Conservation (phyloP, 2,797 vertebrate genomes). For the Myripristis jacobus region DNA sequence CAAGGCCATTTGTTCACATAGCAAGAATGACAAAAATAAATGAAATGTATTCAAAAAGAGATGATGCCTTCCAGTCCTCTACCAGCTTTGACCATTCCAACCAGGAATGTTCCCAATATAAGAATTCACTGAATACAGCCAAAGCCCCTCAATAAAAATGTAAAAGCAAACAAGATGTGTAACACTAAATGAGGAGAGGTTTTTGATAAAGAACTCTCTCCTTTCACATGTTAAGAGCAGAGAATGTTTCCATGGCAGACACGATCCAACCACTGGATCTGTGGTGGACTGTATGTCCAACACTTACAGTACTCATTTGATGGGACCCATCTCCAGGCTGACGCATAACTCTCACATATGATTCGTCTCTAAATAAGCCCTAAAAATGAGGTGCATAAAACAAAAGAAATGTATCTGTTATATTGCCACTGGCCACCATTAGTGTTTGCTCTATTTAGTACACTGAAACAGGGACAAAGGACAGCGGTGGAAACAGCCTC, state of each 20-base stretch:
- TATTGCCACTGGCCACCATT: conserved; percentile 79
- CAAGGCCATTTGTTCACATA: conserved; percentile 73
- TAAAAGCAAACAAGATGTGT: conserved; percentile 65
- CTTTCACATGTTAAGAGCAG: conserved; percentile 73
- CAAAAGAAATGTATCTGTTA: conserved; percentile 53
- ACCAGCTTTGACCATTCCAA: conserved; percentile 36
- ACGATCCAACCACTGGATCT: conserved; percentile 28
- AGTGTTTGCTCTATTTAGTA: conserved; percentile 61
- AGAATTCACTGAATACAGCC: conserved; percentile 43
- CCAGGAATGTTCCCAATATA: conserved; percentile 13
- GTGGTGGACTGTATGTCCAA: conserved; percentile 29
- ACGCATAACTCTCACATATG: conserved; percentile 26
- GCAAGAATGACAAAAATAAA: conserved; percentile 60
- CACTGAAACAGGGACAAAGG: conserved; percentile 58
- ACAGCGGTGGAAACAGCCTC: conserved; percentile 39
- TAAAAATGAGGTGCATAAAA: conserved; percentile 58
- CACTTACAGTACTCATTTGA: conserved; percentile 43
- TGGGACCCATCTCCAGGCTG: conserved; percentile 42
- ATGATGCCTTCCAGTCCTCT: conserved; percentile 59
- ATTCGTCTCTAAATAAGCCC: conserved; percentile 49
- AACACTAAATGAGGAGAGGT: conserved; percentile 64
- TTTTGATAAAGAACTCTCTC: conserved; percentile 62
- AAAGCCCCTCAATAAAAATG: conserved; percentile 43
- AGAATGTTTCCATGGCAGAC: conserved; percentile 51
- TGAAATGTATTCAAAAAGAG: conserved; percentile 59